phyloP scores from a whole-genome alignment of 2,113 vertebrate species.

The Anarhynchus alexandrinus region DNA sequence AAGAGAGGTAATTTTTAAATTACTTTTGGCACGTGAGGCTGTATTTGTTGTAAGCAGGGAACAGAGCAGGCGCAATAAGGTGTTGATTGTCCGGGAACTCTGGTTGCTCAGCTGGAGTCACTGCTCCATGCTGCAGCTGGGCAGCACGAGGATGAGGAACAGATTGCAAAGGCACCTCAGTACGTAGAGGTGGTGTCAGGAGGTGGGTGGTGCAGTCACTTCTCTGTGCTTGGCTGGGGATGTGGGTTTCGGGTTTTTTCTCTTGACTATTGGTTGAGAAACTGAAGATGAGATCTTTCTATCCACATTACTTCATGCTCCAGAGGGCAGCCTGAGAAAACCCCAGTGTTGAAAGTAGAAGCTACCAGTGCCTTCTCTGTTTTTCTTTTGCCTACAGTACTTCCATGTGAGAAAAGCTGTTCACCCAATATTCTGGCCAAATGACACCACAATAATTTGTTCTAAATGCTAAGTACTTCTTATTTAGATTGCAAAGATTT shows the following conservation, averaged over 20 bases:
- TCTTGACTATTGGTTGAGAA: not conserved
- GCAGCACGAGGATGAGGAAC: not conserved
- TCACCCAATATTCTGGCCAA: not conserved
- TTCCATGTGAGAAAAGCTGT: not conserved
- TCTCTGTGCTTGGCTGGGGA: not conserved
- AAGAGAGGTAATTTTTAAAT: conserved; percentile 83
- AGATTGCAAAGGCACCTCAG: not conserved
- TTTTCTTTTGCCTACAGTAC: not conserved
- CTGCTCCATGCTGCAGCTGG: not conserved
- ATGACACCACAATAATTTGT: not conserved
- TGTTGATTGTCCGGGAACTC: not conserved
- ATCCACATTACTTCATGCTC: not conserved
- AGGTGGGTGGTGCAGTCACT: not conserved
- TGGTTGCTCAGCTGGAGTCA: not conserved
- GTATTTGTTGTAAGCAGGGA: not conserved
- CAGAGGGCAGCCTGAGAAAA: not conserved
- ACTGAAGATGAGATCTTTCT: not conserved
- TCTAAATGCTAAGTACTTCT: not conserved
- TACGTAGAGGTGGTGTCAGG: not conserved
- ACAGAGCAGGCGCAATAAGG: not conserved
- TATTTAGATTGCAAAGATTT: not conserved
- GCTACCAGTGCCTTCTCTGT: not conserved
- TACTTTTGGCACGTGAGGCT: not conserved
- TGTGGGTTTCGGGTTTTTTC: not conserved
- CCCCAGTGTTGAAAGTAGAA: not conserved